phyloP scores from a whole-genome alignment of 1,140 invertebrate genomes.

The Drosophila rhopaloa region DNA sequence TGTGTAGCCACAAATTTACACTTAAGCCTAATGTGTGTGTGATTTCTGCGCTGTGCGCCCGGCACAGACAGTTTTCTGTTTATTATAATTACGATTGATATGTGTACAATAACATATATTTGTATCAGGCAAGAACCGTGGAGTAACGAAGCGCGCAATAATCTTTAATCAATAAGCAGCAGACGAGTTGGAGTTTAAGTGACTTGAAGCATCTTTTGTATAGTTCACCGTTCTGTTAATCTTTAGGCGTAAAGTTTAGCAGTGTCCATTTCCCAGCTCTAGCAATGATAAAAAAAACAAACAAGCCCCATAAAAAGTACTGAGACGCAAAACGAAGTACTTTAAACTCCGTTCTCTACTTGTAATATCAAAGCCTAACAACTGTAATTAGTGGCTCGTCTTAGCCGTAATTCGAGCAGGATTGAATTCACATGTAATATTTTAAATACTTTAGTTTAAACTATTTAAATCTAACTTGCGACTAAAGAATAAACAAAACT shows the following conservation, averaged over 20 bases:
- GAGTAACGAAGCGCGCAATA: slow-evolving; percentile 73
- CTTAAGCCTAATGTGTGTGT: slow-evolving; percentile 82
- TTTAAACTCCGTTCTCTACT: slow-evolving; percentile 52
- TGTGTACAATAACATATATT: slow-evolving; percentile 50
- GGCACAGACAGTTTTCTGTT: slow-evolving; percentile 69
- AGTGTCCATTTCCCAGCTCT: slow-evolving; percentile 49
- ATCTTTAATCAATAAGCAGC: slow-evolving; percentile 64
- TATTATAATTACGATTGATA: slow-evolving; percentile 69
- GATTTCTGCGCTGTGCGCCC: slow-evolving; percentile 73
- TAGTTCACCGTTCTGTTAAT: slow-evolving; percentile 53
- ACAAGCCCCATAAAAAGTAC: slow-evolving; percentile 38
- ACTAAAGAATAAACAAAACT: slow-evolving; percentile 65
- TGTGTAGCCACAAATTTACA: slow-evolving; percentile 78
- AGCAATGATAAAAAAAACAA: slow-evolving; percentile 14
- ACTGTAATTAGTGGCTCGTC: slow-evolving; percentile 58
- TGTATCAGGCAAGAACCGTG: slow-evolving; percentile 44
- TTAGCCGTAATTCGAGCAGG: slow-evolving; percentile 37
- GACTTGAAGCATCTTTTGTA: slow-evolving; percentile 40
- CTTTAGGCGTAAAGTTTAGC: slow-evolving; percentile 53
- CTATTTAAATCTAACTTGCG: slow-evolving; percentile 62
- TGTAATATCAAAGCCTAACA: slow-evolving; percentile 56
- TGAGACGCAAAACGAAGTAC: slow-evolving; percentile 43
- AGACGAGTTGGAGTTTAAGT: slow-evolving; percentile 19
- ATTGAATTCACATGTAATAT: slow-evolving; percentile 72
- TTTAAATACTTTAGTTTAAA: slow-evolving; percentile 76